A percentile compares a stretch with the other conserved stretches of the same genome.
Conservation (phyloP, 2,797 vertebrate genomes). For the Labeo calbasu region DNA sequence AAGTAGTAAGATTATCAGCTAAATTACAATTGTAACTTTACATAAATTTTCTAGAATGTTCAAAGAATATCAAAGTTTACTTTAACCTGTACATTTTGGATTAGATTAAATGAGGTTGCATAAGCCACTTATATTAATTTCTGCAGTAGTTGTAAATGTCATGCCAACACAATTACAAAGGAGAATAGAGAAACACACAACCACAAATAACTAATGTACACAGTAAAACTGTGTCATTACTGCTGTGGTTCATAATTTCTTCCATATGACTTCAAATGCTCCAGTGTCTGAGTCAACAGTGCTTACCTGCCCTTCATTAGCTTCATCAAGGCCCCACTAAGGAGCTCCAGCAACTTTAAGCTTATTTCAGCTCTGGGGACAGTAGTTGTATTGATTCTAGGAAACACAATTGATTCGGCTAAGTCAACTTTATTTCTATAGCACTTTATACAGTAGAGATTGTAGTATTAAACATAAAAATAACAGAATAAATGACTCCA, state of each 20-base stretch:
- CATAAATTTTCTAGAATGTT: background rate
- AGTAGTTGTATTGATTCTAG: slow-evolving; percentile 17
- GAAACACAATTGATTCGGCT: background rate
- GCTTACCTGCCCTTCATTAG: background rate
- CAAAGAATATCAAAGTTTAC: background rate
- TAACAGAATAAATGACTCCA: background rate
- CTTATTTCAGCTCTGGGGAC: slow-evolving; percentile 15
- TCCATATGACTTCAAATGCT: background rate
- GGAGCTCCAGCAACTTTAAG: background rate
- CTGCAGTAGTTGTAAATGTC: background rate
- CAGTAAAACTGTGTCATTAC: background rate
- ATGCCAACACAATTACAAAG: background rate
- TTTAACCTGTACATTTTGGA: background rate
- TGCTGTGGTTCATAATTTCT: background rate
- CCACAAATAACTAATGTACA: background rate
- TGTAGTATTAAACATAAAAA: background rate
- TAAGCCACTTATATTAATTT: background rate
- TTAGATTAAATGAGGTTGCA: background rate
- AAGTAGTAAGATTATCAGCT: no score
- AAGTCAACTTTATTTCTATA: background rate
- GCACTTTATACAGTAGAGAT: no score
- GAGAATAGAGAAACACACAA: background rate
- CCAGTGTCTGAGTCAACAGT: background rate
- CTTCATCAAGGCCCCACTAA: background rate
- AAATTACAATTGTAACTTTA: background rate